Evolutionary conservation across 2,797 vertebrate species (phyloP), one percentile per base, ranked within the genome.

Genomic region (Streptopelia turtur): DNA sequence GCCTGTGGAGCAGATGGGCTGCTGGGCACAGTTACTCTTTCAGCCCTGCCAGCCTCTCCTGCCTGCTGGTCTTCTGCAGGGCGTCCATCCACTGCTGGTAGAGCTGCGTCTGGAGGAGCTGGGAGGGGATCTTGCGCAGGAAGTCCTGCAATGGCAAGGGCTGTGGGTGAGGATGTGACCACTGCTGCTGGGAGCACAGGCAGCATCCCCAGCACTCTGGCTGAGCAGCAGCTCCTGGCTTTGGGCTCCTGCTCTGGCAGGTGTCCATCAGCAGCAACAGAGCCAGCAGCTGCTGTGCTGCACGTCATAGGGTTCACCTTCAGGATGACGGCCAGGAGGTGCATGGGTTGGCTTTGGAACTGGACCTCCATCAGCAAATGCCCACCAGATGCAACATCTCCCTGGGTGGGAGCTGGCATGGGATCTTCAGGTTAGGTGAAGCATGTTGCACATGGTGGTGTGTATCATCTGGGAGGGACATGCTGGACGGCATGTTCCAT

Each of bases 361-460:
- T 39, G 39, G 39, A 39, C 39, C 39, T 49, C 81, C 3, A 2
- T 30, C 3, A 74, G 50, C 50, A 57, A 57, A 16, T 4, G 33
- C 21, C 57, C 57, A 61, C 57, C 66, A 61, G 37, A 57, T 25
- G 21, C 41, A 52, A 33, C 82, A 25, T 41, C 10, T 57, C 16
- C 30, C 33, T 35, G 16, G 10, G 6, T 10, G 30, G 21, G 20
- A 75, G 25, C 24, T 59, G 61, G 35, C 31, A 35, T 2, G 13
- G 35, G 35, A 63, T 24, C 41, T 76, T 24, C 27, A 55, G 8
- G 13, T 31, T 49, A 6, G 2, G 31, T 2, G 8, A 16, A 53
- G 10, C 7, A 4, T 23, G 11, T 30, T 49, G n/a, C 3, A 1
- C 53, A 28, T 13, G 31, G 33, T 5, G 1, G 11, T 50, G 23